phyloP scores from a whole-genome alignment of 2,113 vertebrate genomes.

The Notothenia rossii region DNA sequence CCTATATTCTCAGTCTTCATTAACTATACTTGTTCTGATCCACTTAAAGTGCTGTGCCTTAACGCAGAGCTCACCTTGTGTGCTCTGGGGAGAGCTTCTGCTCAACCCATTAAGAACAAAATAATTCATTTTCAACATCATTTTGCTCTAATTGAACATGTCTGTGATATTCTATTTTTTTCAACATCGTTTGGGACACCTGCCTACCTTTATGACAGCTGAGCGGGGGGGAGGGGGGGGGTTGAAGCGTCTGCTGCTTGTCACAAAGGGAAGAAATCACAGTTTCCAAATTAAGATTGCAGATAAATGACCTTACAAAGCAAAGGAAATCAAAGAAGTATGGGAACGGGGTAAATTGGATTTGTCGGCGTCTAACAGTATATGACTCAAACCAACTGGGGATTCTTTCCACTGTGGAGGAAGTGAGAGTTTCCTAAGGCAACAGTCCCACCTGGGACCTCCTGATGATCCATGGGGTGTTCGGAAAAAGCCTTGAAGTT shows the following conservation, averaged over 20 bases:
- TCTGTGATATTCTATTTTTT: slow-evolving; percentile 60
- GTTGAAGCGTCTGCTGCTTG: slow-evolving; percentile 58
- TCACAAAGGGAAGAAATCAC: slow-evolving; percentile 78
- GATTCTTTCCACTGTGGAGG: slow-evolving; percentile 81
- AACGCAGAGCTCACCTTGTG: slow-evolving; percentile 59
- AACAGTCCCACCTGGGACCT: slow-evolving; percentile 81
- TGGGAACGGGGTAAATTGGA: slow-evolving; percentile 83
- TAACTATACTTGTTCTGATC: slow-evolving; percentile 63
- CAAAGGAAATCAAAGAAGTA: slow-evolving; percentile 85
- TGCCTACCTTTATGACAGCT: slow-evolving; percentile 73
- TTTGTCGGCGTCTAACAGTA: slow-evolving; percentile 83
- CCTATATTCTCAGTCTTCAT: slow-evolving; percentile 39
- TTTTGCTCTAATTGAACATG: slow-evolving; percentile 79
- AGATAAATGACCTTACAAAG: slow-evolving; percentile 85
- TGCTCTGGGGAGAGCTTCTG: slow-evolving; percentile 70
- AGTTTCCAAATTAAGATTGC: slow-evolving; percentile 84
- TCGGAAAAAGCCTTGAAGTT: slow-evolving; percentile 86
- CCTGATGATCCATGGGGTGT: slow-evolving; percentile 81
- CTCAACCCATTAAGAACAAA: slow-evolving; percentile 74
- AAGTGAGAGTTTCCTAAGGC: slow-evolving; percentile 85
- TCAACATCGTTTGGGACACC: slow-evolving; percentile 70
- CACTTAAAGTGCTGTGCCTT: slow-evolving; percentile 48
- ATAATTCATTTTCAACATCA: slow-evolving; percentile 70
- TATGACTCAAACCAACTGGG: slow-evolving; percentile 86
- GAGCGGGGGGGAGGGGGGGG: slow-evolving; percentile 5